These are phyloP conservation scores for Trachops cirrhosus DNA, from an alignment of 2,797 vertebrate genomes.

Conservation along the genomic window DNA sequence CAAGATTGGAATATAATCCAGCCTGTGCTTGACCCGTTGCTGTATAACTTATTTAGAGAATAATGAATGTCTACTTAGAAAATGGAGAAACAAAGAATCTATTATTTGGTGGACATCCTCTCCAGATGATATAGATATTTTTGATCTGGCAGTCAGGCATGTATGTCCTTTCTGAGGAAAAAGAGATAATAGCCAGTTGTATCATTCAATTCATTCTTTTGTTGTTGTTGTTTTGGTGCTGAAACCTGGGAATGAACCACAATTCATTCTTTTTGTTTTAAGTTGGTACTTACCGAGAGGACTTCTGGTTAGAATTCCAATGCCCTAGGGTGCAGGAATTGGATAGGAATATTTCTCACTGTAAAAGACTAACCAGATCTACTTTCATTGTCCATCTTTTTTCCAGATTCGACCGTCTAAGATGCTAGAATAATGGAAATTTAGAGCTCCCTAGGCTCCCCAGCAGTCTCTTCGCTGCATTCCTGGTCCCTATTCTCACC, in stretches of 20 bases:
- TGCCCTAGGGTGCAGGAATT: background rate
- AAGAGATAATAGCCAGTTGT: background rate
- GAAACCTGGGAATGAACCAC: no score
- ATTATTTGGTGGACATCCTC: background rate
- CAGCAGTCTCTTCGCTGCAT: background rate
- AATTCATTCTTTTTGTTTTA: background rate
- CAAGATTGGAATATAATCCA: background rate
- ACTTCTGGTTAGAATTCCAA: slow-evolving; percentile 12
- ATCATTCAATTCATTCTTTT: background rate
- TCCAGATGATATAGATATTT: background rate
- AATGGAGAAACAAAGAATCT: slow-evolving; percentile 11
- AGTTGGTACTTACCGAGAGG: background rate
- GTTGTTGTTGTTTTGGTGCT: no score
- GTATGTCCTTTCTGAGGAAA: background rate
- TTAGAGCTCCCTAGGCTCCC: background rate
- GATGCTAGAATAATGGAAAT: background rate
- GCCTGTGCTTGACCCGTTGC: background rate
- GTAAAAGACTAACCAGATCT: background rate
- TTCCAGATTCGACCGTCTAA: background rate
- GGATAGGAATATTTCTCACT: slow-evolving; percentile 16
- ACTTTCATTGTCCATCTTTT: slow-evolving; percentile 24
- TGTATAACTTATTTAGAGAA: slow-evolving; percentile 15
- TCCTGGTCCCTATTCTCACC: background rate
- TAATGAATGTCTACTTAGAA: slow-evolving; percentile 28
- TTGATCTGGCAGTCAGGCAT: background rate